These are phyloP conservation scores for Clarias macrocephalus DNA, from an alignment of 2,113 vertebrate genomes.

Conservation along the genomic window DNA sequence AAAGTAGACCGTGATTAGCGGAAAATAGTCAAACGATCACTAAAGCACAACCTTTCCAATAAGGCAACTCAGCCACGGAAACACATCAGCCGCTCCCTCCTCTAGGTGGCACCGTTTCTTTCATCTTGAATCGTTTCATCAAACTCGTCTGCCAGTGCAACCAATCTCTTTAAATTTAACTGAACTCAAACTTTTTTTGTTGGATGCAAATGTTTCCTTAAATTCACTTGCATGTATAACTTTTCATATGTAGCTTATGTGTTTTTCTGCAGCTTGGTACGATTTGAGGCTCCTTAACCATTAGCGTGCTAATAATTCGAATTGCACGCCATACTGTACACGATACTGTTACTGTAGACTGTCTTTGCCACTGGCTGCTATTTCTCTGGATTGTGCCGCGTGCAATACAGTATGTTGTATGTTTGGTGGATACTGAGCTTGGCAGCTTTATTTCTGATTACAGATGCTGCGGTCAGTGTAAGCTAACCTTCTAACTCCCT, in stretches of 20 bases:
- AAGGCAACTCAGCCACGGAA: background rate
- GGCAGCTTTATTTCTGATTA: background rate
- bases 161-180: background rate
- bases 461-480: background rate
- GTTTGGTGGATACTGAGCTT: background rate
- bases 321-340: background rate
- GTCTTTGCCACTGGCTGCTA: too few species aligned
- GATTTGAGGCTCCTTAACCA: background rate
- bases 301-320: background rate
- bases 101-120: background rate
- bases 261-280: too few species aligned
- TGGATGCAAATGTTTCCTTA: background rate
- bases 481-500: background rate
- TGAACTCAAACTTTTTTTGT: background rate
- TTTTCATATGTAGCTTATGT: background rate
- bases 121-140: background rate
- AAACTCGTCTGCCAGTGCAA: too few species aligned
- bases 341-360: background rate
- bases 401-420: background rate
- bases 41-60: background rate
- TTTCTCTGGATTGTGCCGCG: background rate
- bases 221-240: too few species aligned
- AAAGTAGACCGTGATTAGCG: background rate
- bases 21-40: background rate
- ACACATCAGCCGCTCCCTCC: background rate